phyloP scores from a whole-genome alignment of 2,797 vertebrate species.

The Syngnathus rostellatus region DNA sequence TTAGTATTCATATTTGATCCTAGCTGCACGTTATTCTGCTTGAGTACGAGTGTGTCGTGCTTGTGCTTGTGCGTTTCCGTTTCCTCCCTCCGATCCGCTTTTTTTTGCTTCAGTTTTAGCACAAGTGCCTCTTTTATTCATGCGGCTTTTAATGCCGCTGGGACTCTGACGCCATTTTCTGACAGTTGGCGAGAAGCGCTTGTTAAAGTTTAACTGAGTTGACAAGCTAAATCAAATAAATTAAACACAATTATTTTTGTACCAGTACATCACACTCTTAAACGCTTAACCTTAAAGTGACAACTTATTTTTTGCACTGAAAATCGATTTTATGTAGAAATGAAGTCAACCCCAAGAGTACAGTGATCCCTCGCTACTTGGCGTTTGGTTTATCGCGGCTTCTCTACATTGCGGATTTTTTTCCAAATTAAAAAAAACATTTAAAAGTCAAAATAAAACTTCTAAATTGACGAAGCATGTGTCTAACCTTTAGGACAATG shows the following conservation, averaged over 20 bases:
- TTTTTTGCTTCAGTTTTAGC: background rate
- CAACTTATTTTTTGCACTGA: too few relatives aligned
- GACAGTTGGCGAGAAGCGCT: background rate
- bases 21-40: background rate
- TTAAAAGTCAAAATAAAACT: too few relatives aligned
- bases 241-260: background rate
- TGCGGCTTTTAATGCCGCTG: background rate
- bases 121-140: background rate
- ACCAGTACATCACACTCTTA: too few relatives aligned
- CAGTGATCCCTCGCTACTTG: background rate
- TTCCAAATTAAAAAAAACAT: too few relatives aligned
- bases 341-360: too few relatives aligned
- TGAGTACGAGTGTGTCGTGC: background rate
- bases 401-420: too few relatives aligned
- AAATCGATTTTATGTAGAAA: too few relatives aligned
- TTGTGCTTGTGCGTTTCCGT: background rate
- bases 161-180: background rate
- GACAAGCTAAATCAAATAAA: slow-evolving; percentile 4
- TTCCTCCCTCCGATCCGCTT: background rate
- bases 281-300: too few relatives aligned
- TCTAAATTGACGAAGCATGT: too few relatives aligned
- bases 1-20: slow-evolving; percentile 3
- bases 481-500: too few relatives aligned
- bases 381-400: too few relatives aligned
- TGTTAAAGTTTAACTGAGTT: background rate